Evolutionary conservation across 2,888 invertebrate genomes (phyloP).

Genomic region (Blastobasis adustella): DNA sequence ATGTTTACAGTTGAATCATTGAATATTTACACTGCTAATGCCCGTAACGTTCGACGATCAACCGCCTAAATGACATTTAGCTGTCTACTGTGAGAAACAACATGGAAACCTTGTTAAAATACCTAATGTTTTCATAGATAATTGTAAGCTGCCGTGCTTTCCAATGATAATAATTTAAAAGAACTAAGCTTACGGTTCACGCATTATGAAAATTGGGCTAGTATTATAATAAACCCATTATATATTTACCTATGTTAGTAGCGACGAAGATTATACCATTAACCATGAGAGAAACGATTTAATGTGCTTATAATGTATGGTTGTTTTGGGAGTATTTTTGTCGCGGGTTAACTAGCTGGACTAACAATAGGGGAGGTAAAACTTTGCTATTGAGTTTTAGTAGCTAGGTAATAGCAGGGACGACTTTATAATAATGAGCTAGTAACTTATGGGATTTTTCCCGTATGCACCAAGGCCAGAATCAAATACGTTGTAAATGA

Average conservation of each 20-base stretch:
- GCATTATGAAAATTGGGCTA: slow-evolving; percentile 4
- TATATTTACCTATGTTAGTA: slow-evolving; percentile 26
- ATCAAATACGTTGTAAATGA: too few species aligned
- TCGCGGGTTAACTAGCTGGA: slow-evolving; percentile 15
- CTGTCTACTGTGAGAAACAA: not conserved
- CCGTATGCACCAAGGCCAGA: too few species aligned
- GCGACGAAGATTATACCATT: slow-evolving; percentile 28
- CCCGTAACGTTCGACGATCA: slow-evolving; percentile 46
- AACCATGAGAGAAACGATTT: slow-evolving; percentile 27
- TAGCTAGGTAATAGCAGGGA: too few species aligned
- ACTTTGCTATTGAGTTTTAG: too few species aligned
- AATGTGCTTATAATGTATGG: slow-evolving; percentile 27
- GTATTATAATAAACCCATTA: slow-evolving; percentile 32
- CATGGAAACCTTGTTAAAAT: not conserved
- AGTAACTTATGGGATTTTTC: too few species aligned
- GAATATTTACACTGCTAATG: slow-evolving; percentile 61
- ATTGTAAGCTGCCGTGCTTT: not conserved
- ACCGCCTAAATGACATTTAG: slow-evolving; percentile 47
- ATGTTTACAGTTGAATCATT: slow-evolving; percentile 31
- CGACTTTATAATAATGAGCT: too few species aligned
- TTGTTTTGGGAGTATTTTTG: slow-evolving; percentile 30
- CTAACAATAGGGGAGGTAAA: too few species aligned
- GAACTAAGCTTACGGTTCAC: slow-evolving; percentile 4
- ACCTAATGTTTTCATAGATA: not conserved
- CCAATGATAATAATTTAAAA: slow-evolving; percentile 5